Conservation (phyloP, 1,140 invertebrate genomes). For the Metaphire vulgaris region DNA sequence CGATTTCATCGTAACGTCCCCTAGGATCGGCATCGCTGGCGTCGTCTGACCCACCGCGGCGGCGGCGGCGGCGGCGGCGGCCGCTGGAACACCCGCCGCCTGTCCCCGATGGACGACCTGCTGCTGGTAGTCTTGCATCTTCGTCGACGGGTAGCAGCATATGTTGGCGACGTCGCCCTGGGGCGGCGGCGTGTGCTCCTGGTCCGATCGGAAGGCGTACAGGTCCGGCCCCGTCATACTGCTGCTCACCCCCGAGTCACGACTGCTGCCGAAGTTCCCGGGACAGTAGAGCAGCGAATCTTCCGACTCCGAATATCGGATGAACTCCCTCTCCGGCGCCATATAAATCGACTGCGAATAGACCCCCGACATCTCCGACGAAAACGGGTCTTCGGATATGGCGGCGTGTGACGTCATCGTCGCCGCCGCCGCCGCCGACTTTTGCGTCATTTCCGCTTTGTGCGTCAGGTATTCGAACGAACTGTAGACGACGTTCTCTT, state of each 20-base stretch:
- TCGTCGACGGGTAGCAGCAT: background rate
- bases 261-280: slow-evolving; percentile 32
- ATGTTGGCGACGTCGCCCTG: background rate
- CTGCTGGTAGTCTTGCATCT: background rate
- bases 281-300: slow-evolving; percentile 20
- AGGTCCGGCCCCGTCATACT: slow-evolving; percentile 29
- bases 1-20: slow-evolving; percentile 60
- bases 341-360: no score
- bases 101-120: background rate
- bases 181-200: background rate
- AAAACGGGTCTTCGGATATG: no score
- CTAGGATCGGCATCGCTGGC: slow-evolving; percentile 61
- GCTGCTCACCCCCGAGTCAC: slow-evolving; percentile 33
- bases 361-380: no score
- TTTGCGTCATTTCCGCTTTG: background rate
- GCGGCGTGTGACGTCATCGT: no score
- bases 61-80: no score
- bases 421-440: no score
- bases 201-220: background rate
- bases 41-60: no score
- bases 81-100: background rate
- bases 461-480: slow-evolving; percentile 18
- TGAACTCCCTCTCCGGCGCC: background rate
- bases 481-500: slow-evolving; percentile 11
- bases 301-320: slow-evolving; percentile 11